Conservation (phyloP, 2,797 vertebrate species). For the Anolis apletophallus region DNA sequence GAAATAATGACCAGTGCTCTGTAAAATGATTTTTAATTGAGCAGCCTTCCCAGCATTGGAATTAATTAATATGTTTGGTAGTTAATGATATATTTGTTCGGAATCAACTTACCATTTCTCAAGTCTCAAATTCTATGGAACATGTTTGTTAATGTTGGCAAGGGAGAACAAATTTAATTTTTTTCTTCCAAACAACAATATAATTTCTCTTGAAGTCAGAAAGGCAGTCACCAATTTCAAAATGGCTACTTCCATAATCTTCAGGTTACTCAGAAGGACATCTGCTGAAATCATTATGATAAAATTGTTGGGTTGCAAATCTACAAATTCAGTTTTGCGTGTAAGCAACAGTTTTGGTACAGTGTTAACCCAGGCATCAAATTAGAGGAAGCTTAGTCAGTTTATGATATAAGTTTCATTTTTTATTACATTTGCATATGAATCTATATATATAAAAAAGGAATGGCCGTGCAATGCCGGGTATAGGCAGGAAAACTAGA, state of each 20-base stretch:
- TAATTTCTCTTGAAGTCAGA: background rate
- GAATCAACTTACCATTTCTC: background rate
- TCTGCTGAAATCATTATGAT: background rate
- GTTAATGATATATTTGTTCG: conserved; percentile 14
- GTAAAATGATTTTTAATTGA: background rate
- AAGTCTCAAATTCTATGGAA: conserved; percentile 15
- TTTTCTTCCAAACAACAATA: background rate
- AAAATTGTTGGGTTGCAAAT: background rate
- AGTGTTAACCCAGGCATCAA: background rate
- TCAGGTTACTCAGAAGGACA: background rate
- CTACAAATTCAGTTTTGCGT: background rate
- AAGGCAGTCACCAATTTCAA: background rate
- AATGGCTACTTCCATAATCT: background rate
- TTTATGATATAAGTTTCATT: background rate
- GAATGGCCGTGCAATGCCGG: too few relatives aligned
- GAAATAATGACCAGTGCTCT: background rate
- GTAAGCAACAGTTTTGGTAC: background rate
- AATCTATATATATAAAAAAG: too few relatives aligned
- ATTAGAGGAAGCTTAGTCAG: background rate
- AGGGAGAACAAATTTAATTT: background rate
- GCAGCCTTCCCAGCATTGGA: background rate
- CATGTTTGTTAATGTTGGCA: background rate
- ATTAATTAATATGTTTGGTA: conserved; percentile 10
- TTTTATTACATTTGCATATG: background rate
- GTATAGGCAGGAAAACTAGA: too few relatives aligned